A percentile compares a stretch with the other conserved stretches of the same genome.
These are phyloP conservation scores for Lepus timidus DNA, from an alignment of 2,113 vertebrate genomes.

Conservation along the genomic window DNA sequence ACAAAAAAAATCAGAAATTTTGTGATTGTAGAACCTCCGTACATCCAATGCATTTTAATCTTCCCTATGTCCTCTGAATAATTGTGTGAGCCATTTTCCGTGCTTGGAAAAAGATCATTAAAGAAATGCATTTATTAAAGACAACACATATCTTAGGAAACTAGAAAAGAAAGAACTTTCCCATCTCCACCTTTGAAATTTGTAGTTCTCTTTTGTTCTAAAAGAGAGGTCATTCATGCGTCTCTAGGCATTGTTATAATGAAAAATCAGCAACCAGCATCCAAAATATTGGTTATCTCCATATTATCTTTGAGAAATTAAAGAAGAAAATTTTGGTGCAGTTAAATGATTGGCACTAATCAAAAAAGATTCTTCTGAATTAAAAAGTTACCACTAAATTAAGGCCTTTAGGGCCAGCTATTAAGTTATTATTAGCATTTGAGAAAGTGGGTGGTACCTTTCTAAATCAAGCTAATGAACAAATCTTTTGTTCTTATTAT, in stretches of 20 bases:
- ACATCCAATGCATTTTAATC: neutral
- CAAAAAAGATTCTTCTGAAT: neutral
- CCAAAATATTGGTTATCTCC: neutral
- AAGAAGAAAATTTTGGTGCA: neutral
- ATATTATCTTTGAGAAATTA: neutral
- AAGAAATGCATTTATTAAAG: neutral
- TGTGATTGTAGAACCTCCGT: neutral
- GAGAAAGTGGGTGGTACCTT: conserved; percentile 6
- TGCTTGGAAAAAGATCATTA: neutral
- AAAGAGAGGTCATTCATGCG: neutral
- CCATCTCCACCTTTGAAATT: neutral
- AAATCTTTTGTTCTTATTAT: conserved; percentile 54
- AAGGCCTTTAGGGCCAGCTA: conserved; percentile 56
- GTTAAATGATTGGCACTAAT: neutral
- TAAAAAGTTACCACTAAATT: conserved; percentile 40
- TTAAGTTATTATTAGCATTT: conserved; percentile 41
- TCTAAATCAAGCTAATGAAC: conserved; percentile 65
- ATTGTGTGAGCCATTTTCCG: neutral
- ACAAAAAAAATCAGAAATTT: neutral
- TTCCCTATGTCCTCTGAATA: neutral
- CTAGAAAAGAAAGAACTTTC: neutral
- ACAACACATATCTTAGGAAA: neutral
- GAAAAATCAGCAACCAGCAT: neutral
- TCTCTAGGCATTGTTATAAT: neutral
- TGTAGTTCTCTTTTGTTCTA: neutral